Base-by-base conservation (phyloP, 2,797 vertebrate species). In the Notamacropus eugenii region DNA sequence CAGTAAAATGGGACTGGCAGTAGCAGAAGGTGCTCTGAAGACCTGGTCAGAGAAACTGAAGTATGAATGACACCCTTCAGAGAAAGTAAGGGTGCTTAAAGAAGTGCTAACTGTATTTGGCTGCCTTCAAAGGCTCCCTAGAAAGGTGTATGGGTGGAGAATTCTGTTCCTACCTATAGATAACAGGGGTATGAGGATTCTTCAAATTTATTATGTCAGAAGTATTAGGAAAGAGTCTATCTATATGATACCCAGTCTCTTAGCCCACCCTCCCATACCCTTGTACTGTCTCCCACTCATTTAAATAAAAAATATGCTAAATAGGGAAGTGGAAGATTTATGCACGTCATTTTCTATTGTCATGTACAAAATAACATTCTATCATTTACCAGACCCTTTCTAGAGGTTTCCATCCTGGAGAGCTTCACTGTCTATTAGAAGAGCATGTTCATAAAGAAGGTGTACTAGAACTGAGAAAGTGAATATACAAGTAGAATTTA, bases 31-130 rank as follows among this genome's bases (percentile, higher is more conserved):
- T 27, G 40, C 27, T 94, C 52, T 58, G 14, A 96, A 90, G 55
- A 92, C 34, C 94, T 96, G 16, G 91, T 93, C 22, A 67, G 13
- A 28, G 34, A 90, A 4, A 94, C 54, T 54, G 93, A 96, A 94
- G 94, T 22, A 59, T 6, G 28, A 94, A 24, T 58, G 46, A 28
- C 91, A 96, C 40, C 29, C 62, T 8, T 54, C 57, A 24, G 54
- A 94, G 56, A 94, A 96, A 92, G 46, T 92, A 94, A 92, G 54
- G 95, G 34, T n/a, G 19, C 22, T 92, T 91, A 93, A 57, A 62
- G 46, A 46, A 74, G 58, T 91, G 54, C 94, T 94, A 56, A 57
- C n/a, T 93, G 19, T 91, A 94, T 14, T 94, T 94, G 93, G 93
- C 93, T 92, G 54, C 34, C 91, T 92, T 82, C 40, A 82, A 87